Evolutionary conservation across 1,140 invertebrate species (phyloP), one percentile per base, ranked within the genome.

Genomic region (Drosophila jambulina): DNA sequence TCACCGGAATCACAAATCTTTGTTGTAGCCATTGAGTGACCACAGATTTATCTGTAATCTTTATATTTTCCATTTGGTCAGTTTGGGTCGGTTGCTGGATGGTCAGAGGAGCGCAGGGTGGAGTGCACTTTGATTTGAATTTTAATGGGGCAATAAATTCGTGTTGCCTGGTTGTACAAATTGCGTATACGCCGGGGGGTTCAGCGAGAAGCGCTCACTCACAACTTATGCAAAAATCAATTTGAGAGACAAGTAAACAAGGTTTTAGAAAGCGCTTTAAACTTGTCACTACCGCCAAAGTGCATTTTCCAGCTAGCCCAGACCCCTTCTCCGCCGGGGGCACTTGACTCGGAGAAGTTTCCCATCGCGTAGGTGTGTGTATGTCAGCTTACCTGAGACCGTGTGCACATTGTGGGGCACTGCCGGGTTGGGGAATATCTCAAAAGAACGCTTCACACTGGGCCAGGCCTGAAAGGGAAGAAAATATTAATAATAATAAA

Each of bases 361-460:
- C 61, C 54, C 58, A 36, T 17, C 21, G 15, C 49, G 19, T 25
- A 19, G 19, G 29, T 63, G 60, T 32, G 32, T 59, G 38, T 60
- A 38, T 43, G 19, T 34, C 23, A 70, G 79, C 78, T 92, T 91
- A 92, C 91, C 91, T 91, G 91, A 80, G 43, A 92, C 92, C 56
- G 78, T 86, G 74, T 92, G 88, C 74, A 91, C 75, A 64, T 82
- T 71, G 76, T 84, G 80, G 21, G 88, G 80, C 78, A 80, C 75
- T 27, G 75, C 78, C 10, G 80, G 68, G 58, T 32, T 75, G 27
- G 91, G 91, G 46, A 78, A 91, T 8, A 92, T 63, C 58, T 92
- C 91, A 76, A 92, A 92, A 34, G 91, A 75, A 23, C 86, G 84
- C 72, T 92, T 92, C 25, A 92, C 85, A 64, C 76, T 82, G 57